Percentiles rank a stretch among this genome's conserved stretches.
phyloP scores from a whole-genome alignment of 92 coral and sea anemone genomes.

The Phenganax subtilis region DNA sequence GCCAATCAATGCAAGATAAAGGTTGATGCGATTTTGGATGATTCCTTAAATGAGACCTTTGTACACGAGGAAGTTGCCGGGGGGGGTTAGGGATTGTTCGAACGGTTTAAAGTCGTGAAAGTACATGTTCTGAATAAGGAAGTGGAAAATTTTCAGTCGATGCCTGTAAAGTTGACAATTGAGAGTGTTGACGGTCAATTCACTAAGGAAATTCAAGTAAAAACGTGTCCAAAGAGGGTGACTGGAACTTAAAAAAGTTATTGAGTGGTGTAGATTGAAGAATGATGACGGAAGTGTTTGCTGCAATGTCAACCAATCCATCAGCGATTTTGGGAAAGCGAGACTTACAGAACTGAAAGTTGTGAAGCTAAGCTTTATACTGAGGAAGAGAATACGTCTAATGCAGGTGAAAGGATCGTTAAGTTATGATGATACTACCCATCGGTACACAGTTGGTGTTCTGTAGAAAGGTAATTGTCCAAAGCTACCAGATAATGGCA shows the following conservation, averaged over 20 bases:
- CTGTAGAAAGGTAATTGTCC: constrained; percentile 9
- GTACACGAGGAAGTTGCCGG: constrained; percentile 45
- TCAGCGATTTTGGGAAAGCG: constrained; percentile 14
- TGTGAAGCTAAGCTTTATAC: neutral
- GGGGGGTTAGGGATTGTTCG: neutral
- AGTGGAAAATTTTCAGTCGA: too few relatives aligned
- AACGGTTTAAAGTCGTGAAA: too few relatives aligned
- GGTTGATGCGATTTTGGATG: constrained; percentile 55
- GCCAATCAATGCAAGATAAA: constrained; percentile 40
- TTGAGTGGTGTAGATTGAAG: neutral
- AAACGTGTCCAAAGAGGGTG: constrained; percentile 52
- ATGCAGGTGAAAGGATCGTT: neutral
- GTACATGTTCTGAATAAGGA: too few relatives aligned
- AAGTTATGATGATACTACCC: constrained; percentile 2
- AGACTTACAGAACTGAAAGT: constrained; percentile 7
- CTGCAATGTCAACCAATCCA: constrained; percentile 4
- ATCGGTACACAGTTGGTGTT: constrained; percentile 16
- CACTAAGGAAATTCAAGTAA: constrained; percentile 44
- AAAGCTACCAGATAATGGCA: constrained; percentile 5
- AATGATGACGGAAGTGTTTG: neutral
- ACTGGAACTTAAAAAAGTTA: constrained; percentile 47
- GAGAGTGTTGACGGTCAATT: constrained; percentile 56
- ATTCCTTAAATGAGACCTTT: constrained; percentile 54
- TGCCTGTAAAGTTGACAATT: constrained; percentile 2
- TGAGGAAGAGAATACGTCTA: constrained; percentile 7